phyloP scores from a whole-genome alignment of 1,140 invertebrate species.

The Drosophila gunungcola region DNA sequence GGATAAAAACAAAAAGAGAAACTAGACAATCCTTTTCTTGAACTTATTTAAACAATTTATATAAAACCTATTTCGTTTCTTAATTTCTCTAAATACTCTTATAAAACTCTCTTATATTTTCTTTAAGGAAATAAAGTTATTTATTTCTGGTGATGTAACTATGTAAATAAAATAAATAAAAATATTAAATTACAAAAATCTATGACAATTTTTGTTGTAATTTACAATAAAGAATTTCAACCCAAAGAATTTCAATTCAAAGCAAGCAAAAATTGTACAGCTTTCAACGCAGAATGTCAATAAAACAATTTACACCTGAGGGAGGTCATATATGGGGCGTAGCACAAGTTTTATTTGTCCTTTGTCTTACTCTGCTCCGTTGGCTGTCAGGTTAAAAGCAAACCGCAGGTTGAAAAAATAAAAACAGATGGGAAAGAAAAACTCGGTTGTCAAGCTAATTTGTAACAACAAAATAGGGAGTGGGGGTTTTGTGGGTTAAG shows the following conservation, averaged over 20 bases:
- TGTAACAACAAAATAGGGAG: slow-evolving; percentile 24
- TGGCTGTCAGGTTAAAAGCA: slow-evolving; percentile 8
- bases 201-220: too few species aligned
- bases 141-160: too few species aligned
- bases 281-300: slow-evolving; percentile 24
- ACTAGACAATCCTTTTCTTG: too few species aligned
- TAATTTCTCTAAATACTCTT: not conserved
- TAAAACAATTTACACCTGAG: slow-evolving; percentile 38
- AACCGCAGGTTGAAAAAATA: slow-evolving; percentile 25
- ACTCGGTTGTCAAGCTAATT: slow-evolving; percentile 40
- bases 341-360: slow-evolving; percentile 15
- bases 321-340: not conserved
- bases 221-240: too few species aligned
- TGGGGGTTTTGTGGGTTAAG: not conserved
- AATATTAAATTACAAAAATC: too few species aligned
- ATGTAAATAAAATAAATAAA: too few species aligned
- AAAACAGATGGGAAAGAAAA: slow-evolving; percentile 10
- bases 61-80: too few species aligned
- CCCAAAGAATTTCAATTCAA: slow-evolving; percentile 4
- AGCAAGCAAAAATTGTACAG: not conserved
- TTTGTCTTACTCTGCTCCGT: not conserved
- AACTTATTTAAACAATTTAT: too few species aligned
- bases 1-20: too few species aligned
- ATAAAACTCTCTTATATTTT: not conserved
- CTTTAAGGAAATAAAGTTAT: too few species aligned